Conservation (phyloP, 2,888 invertebrate species). For the Sphecodes monilicornis region DNA sequence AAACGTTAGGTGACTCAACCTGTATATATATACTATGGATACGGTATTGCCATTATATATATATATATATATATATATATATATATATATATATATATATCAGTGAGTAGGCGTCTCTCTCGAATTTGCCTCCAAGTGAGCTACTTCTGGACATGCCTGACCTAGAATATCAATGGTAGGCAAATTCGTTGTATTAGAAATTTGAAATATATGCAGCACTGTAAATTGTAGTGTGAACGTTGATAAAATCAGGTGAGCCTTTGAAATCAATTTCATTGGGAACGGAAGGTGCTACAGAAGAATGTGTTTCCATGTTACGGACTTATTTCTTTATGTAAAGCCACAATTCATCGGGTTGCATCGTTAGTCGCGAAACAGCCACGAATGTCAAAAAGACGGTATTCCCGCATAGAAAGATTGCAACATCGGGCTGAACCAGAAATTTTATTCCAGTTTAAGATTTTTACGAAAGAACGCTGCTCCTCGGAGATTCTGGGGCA, state of each 20-base stretch:
- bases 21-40: no score
- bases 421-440: neutral
- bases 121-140: no score
- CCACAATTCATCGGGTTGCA: neutral
- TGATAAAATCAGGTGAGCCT: neutral
- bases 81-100: no score
- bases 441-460: neutral
- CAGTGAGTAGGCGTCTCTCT: no score
- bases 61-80: no score
- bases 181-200: no score
- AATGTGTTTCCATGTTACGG: neutral
- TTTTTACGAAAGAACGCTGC: neutral
- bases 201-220: neutral
- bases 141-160: no score
- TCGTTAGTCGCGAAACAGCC: neutral
- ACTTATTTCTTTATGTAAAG: neutral
- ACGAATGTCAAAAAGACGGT: neutral
- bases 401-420: neutral
- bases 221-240: neutral
- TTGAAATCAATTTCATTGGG: neutral
- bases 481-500: conserved; percentile 4
- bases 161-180: no score
- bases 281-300: neutral
- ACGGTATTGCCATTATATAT: no score
- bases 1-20: no score